Base-by-base conservation (phyloP, 2,113 vertebrate genomes). In the Lathamus discolor region DNA sequence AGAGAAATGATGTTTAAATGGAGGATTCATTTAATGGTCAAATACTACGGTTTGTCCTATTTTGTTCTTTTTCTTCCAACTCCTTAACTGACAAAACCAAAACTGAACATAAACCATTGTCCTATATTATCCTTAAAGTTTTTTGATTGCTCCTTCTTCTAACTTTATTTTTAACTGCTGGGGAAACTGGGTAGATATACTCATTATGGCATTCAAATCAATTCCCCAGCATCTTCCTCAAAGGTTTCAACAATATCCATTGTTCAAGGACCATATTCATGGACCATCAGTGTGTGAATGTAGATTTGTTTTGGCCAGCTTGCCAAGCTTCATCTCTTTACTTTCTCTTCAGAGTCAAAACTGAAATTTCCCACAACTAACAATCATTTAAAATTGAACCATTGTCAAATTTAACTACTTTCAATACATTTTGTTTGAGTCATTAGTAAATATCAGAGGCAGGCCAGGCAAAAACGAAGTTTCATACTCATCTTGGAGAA, bases 151-250 rank as follows among this genome's bases (percentile, higher is more conserved):
- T 86, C 20, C 67, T 94, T 83, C 62, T 80, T 83, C 33, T 67
- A 76, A 77, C 75, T 90, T 91, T 52, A 49, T 69, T 92, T 95
- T 76, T 86, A 84, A 54, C 73, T 86, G 16, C 55, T 68, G 69
- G 90, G n/a, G 28, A 39, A 75, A 72, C 24, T 61, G 24, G 49
- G 51, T 66, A 92, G 77, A 76, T 76, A 39, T 8, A 24, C 52
- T 84, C 69, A 52, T 84, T 92, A 81, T 75, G 69, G 66, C 83
- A 88, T 94, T 94, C 88, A 95, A 66, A 88, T 93, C 76, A 96
- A 61, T 74, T 90, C 61, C 54, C 35, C 46, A 83, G 41, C 35
- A 8, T 94, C 74, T 69, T 85, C 48, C 74, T 76, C 29, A 62
- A 59, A 74, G 27, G 9, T 72, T 96, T 74, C 76, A 92, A 2